These are phyloP conservation scores for Tinea trinotella DNA, from an alignment of 2,888 invertebrate species.

Conservation along the genomic window DNA sequence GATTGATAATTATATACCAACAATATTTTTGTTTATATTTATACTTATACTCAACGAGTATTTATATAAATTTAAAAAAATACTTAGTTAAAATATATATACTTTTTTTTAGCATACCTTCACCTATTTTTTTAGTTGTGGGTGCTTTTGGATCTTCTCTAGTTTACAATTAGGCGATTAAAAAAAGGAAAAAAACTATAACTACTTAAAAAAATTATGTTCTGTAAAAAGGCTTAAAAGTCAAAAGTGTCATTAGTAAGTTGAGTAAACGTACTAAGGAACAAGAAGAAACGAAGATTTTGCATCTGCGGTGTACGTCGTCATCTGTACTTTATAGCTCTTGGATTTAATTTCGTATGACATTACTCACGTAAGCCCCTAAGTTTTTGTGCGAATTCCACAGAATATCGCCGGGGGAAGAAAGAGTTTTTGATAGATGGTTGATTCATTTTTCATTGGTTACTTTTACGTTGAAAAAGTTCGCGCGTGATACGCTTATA, in stretches of 20 bases:
- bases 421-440: constrained; percentile 62
- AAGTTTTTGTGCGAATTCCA: constrained; percentile 45
- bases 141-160: too few species aligned
- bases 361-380: constrained; percentile 56
- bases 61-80: too few species aligned
- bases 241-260: constrained; percentile 17
- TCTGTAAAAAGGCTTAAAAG: constrained; percentile 4
- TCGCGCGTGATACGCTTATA: constrained; percentile 16
- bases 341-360: constrained; percentile 61
- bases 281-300: constrained; percentile 8
- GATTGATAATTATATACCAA: too few species aligned
- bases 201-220: too few species aligned
- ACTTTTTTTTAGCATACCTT: too few species aligned
- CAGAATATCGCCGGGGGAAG: constrained; percentile 17
- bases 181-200: too few species aligned
- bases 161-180: too few species aligned
- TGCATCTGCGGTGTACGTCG: constrained; percentile 29
- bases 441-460: constrained; percentile 62
- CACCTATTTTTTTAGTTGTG: too few species aligned
- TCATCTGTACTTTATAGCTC: constrained; percentile 63
- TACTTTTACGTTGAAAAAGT: constrained; percentile 16
- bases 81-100: too few species aligned
- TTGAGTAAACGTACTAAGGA: constrained; percentile 5
- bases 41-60: background rate
- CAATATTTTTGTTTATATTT: too few species aligned